phyloP scores from a whole-genome alignment of 1,140 invertebrate genomes.

The Reticulitermes speratus region DNA sequence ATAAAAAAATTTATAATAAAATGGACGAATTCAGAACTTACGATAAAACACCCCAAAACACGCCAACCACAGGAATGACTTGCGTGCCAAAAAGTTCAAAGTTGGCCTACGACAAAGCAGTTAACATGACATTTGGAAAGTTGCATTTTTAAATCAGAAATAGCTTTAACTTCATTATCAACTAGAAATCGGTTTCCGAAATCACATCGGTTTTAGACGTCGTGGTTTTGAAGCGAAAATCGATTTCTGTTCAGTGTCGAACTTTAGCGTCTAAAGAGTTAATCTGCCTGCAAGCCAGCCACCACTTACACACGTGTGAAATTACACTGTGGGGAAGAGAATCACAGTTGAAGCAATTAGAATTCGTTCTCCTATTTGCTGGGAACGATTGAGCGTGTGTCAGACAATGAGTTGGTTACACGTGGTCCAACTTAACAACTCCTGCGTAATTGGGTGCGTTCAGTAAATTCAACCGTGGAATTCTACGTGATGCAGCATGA shows the following conservation, averaged over 20 bases:
- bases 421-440: not conserved
- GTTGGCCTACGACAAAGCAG: not conserved
- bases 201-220: not conserved
- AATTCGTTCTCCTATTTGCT: not conserved
- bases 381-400: not conserved
- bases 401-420: not conserved
- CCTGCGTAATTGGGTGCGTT: not conserved
- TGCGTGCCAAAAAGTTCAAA: not conserved
- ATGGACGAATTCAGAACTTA: not conserved
- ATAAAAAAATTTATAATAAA: not conserved
- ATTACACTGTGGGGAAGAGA: not conserved
- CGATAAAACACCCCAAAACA: not conserved
- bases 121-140: not conserved
- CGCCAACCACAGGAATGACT: not conserved
- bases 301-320: not conserved
- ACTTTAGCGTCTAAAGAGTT: conserved; percentile 5
- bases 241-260: not conserved
- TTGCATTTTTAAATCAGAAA: not conserved
- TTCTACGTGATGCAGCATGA: not conserved
- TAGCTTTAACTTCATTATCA: not conserved
- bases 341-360: conserved; percentile 7
- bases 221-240: not conserved
- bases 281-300: not conserved
- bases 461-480: not conserved
- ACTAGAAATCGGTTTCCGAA: not conserved